Percentiles rank a stretch among this genome's conserved stretches.
Evolutionary conservation across 2,113 vertebrate genomes (phyloP).

Genomic region (Apeltes quadracus): DNA sequence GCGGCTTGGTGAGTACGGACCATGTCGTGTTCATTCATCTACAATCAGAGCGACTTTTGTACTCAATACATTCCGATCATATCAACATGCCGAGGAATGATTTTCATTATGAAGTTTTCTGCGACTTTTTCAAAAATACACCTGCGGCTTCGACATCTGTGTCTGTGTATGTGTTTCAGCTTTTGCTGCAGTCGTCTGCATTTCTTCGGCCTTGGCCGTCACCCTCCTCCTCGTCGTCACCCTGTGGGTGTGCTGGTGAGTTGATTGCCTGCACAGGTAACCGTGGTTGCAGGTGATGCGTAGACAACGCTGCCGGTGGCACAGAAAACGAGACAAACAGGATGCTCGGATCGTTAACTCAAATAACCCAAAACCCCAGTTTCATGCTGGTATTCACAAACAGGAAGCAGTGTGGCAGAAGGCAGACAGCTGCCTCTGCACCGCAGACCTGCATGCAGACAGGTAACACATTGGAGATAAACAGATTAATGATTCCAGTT

Average conservation of each 20-base stretch:
- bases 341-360: constrained; percentile 63
- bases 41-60: background rate
- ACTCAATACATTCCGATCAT: background rate
- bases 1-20: constrained; percentile 54
- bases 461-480: constrained; percentile 42
- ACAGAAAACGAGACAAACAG: constrained; percentile 71
- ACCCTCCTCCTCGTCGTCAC: constrained; percentile 44
- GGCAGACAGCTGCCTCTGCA: constrained; percentile 50
- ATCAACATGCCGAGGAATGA: background rate
- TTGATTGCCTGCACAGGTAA: constrained; percentile 34
- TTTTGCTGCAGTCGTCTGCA: constrained; percentile 50
- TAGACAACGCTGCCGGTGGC: background rate
- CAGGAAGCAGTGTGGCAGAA: constrained; percentile 73
- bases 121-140: background rate
- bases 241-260: constrained; percentile 77
- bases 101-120: background rate
- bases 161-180: constrained; percentile 54
- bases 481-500: constrained; percentile 45
- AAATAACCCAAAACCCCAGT: constrained; percentile 51
- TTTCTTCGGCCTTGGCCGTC: constrained; percentile 61
- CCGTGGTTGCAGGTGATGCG: constrained; percentile 37
- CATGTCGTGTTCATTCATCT: background rate
- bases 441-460: constrained; percentile 51
- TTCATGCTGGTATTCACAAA: constrained; percentile 70
- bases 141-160: constrained; percentile 4